Percentiles rank a stretch among this genome's conserved stretches.
Conservation (phyloP, 2,113 vertebrate genomes). For the Danio rerio region DNA sequence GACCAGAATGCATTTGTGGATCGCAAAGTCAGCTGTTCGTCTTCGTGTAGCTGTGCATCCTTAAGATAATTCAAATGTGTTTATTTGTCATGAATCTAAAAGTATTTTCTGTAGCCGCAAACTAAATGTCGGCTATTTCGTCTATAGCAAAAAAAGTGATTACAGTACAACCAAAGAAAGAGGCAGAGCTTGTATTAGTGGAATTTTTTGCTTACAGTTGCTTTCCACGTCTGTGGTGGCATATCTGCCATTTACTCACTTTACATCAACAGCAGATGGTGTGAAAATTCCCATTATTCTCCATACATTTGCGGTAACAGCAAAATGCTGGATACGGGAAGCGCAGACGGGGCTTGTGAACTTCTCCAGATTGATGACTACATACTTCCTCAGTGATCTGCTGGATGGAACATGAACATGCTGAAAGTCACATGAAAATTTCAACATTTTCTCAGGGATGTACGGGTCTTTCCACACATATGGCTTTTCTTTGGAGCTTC, state of each 20-base stretch:
- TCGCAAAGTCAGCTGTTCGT: neutral
- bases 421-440: slow-evolving; percentile 3
- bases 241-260: slow-evolving; percentile 31
- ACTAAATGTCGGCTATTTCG: slow-evolving; percentile 18
- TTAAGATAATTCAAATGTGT: slow-evolving; percentile 16
- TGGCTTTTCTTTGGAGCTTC: neutral
- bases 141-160: slow-evolving; percentile 7
- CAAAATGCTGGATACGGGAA: neutral
- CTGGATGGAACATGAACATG: slow-evolving; percentile 26
- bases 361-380: slow-evolving; percentile 20
- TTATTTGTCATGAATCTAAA: neutral
- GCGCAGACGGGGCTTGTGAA: neutral
- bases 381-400: slow-evolving; percentile 9
- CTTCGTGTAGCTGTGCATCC: neutral
- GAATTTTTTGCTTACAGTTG: neutral
- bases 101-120: slow-evolving; percentile 8
- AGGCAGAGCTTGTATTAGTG: slow-evolving; percentile 14
- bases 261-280: slow-evolving; percentile 42
- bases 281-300: slow-evolving; percentile 23
- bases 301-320: neutral
- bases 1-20: neutral
- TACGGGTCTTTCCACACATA: neutral
- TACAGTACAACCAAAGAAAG: slow-evolving; percentile 1
- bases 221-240: neutral
- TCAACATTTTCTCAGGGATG: neutral